Percentiles rank a stretch among this genome's conserved stretches.
phyloP scores from a whole-genome alignment of 2,888 invertebrate species.

The Abrostola triplasia region DNA sequence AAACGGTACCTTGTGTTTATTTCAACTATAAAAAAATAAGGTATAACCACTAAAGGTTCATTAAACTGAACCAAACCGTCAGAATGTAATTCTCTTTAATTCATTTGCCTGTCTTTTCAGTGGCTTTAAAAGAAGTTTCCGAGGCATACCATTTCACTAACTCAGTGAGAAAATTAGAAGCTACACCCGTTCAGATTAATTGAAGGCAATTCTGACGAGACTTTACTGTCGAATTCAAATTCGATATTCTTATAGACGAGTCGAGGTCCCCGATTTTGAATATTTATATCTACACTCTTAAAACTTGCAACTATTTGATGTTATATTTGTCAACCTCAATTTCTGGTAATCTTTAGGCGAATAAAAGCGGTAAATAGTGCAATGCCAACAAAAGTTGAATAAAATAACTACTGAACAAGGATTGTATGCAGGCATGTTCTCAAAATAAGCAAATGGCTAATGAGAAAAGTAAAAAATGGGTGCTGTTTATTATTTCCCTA shows the following conservation, averaged over 20 bases:
- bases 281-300: conserved; percentile 56
- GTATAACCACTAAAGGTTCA: no score
- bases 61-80: no score
- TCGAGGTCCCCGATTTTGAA: conserved; percentile 55
- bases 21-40: no score
- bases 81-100: not conserved
- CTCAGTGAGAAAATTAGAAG: conserved; percentile 47
- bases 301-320: conserved; percentile 55
- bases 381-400: no score
- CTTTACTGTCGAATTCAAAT: conserved; percentile 57
- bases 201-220: conserved; percentile 55
- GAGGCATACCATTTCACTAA: conserved; percentile 23
- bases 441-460: conserved; percentile 9
- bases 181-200: conserved; percentile 51
- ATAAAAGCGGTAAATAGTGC: not conserved
- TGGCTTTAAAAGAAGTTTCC: conserved; percentile 24
- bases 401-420: no score
- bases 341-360: conserved; percentile 11
- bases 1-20: no score
- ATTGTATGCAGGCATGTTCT: conserved; percentile 3
- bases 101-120: conserved; percentile 17
- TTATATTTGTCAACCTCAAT: conserved; percentile 36
- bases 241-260: conserved; percentile 57
- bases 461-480: not conserved
- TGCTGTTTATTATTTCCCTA: not conserved